Evolutionary conservation across 2,797 vertebrate species (phyloP).

Genomic region (Phrynocephalus guinanensis): DNA sequence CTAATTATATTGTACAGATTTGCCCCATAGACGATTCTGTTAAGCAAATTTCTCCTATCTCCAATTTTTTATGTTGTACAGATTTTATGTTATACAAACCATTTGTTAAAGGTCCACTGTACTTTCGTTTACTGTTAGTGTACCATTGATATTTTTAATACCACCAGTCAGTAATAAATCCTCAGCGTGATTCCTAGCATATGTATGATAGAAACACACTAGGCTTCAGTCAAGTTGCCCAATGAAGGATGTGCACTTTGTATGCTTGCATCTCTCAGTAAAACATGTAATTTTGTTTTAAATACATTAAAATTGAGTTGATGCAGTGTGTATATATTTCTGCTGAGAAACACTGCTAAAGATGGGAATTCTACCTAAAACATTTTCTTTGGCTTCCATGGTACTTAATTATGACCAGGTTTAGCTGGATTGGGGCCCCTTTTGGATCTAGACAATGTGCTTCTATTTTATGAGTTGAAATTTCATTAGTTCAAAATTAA

Average conservation of each 20-base stretch:
- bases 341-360: not conserved
- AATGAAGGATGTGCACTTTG: too few relatives aligned
- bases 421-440: not conserved
- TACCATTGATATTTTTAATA: not conserved
- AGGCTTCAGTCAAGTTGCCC: not conserved
- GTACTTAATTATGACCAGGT: not conserved
- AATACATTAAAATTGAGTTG: not conserved
- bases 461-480: not conserved
- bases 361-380: not conserved
- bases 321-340: not conserved
- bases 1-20: too few relatives aligned
- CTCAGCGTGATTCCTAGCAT: not conserved
- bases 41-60: too few relatives aligned
- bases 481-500: not conserved
- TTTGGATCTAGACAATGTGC: not conserved
- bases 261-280: not conserved
- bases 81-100: too few relatives aligned
- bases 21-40: too few relatives aligned
- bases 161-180: not conserved
- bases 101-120: too few relatives aligned
- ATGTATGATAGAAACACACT: not conserved
- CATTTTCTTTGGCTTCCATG: not conserved
- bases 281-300: constrained; percentile 3
- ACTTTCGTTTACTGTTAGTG: not conserved
- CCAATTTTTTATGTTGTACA: too few relatives aligned